phyloP scores from a whole-genome alignment of 2,797 vertebrate genomes.

The Paratrypauchen microcephalus region DNA sequence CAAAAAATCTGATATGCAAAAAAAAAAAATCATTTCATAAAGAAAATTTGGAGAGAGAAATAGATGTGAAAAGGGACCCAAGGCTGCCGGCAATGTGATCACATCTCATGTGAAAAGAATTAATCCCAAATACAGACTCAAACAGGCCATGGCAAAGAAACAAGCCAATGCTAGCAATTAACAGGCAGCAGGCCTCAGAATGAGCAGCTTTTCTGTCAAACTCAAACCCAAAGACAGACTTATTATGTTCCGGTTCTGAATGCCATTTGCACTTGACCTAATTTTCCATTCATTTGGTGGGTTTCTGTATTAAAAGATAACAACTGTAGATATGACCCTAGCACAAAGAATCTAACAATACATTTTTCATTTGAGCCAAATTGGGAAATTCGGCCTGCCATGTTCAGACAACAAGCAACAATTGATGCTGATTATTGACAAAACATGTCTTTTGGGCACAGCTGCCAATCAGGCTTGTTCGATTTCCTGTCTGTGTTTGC shows the following conservation, averaged over 20 bases:
- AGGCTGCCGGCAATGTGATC: conserved; percentile 6
- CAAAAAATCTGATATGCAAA: conserved; percentile 2
- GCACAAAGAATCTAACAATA: conserved; percentile 2
- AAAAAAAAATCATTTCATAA: conserved; percentile 5
- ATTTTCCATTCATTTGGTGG: conserved; percentile 9
- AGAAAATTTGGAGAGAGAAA: conserved; percentile 1
- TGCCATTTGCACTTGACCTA: conserved; percentile 14
- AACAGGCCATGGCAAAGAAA: conserved; percentile 2
- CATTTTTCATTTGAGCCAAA: conserved; percentile 8
- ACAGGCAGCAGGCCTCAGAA: conserved; percentile 4
- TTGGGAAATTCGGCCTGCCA: conserved; percentile 8
- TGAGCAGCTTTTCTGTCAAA: not conserved
- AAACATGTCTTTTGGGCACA: conserved; percentile 9
- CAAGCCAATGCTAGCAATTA: conserved; percentile 10
- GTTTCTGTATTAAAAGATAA: conserved; percentile 4
- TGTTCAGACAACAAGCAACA: not conserved
- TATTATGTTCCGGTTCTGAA: conserved; percentile 1
- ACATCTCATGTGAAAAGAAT: conserved; percentile 7
- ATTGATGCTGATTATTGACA: conserved; percentile 15
- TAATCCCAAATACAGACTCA: conserved; percentile 1
- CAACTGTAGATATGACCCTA: conserved; percentile 1
- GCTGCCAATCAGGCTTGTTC: conserved; percentile 10
- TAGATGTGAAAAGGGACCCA: conserved; percentile 7
- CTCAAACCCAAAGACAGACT: conserved; percentile 1
- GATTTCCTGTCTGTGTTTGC: conserved; percentile 8